Base-by-base conservation (phyloP, 2,113 vertebrate genomes). In the Carollia perspicillata region DNA sequence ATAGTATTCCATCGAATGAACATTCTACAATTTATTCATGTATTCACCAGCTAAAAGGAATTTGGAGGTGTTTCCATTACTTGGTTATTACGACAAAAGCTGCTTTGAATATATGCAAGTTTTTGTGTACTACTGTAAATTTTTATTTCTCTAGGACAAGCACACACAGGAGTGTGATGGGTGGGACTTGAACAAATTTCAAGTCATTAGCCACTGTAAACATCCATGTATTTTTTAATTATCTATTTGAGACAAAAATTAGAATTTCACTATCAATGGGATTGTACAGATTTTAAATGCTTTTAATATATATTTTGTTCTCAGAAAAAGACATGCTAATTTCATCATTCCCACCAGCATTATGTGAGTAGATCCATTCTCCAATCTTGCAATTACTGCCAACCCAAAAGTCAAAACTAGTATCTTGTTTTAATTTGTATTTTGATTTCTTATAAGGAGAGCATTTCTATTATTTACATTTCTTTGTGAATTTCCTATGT, bases 371-470 rank as follows among this genome's bases (percentile, higher is more conserved):
- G 49, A 13, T 37, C 40, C 12, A 53, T 69, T 89, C 69, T 93
- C 37, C 35, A 63, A 44, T 69, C 53, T 63, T 47, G 53, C 23
- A 84, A 89, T 30, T 47, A 9, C 30, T 84, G 37, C 20, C 30
- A 84, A 60, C 18, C 47, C 22, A 11, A 37, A 89, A 77, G 42
- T 89, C 84, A 72, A 72, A 84, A 63, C 18, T 53, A 23, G 1
- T 65, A 35, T 89, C 69, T n/a, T 63, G 40, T 74, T 93, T 93
- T 84, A 88, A 84, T 42, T 84, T 93, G 78, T 42, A 75, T 51
- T 93, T 68, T 60, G 30, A 77, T 80, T 35, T 63, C 30, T 80
- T 65, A 55, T 28, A 74, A 92, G 10, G 22, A 86, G 37, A 75
- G 20, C 23, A 74, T 92, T 92, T 81, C 60, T 66, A 33, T 55